Percentiles rank a stretch among this genome's conserved stretches.
Evolutionary conservation across 2,888 invertebrate genomes (phyloP).

Genomic region (Argyresthia albistria): DNA sequence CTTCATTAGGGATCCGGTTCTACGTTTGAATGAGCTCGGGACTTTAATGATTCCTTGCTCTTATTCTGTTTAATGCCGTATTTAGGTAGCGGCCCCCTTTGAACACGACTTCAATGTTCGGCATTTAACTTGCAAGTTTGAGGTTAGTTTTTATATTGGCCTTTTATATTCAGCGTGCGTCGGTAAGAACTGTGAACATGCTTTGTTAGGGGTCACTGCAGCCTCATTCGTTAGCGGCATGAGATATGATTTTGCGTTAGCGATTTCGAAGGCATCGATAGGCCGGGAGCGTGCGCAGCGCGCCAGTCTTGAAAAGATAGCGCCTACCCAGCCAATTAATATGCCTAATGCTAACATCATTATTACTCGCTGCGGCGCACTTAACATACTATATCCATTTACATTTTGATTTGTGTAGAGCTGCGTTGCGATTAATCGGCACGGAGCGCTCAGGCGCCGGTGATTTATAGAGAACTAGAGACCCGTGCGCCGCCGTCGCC

Average conservation of each 20-base stretch:
- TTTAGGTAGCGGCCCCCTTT: conserved; percentile 62
- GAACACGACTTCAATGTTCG: conserved; percentile 36
- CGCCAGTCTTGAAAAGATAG: conserved; percentile 40
- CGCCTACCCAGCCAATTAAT: conserved; percentile 66
- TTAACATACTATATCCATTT: conserved; percentile 71
- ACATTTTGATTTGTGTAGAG: conserved; percentile 70
- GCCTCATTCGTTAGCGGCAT: neutral
- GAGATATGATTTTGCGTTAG: neutral
- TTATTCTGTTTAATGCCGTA: conserved; percentile 58
- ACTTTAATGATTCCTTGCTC: conserved; percentile 62
- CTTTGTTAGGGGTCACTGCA: neutral
- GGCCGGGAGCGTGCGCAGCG: conserved; percentile 30
- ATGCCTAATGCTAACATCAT: conserved; percentile 73
- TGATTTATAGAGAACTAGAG: conserved; percentile 37
- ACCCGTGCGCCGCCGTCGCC: neutral
- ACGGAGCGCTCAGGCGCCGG: conserved; percentile 44
- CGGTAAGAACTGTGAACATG: neutral
- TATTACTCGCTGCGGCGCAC: conserved; percentile 59
- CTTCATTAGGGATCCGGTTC: conserved; percentile 68
- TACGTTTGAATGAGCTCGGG: conserved; percentile 62
- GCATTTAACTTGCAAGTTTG: conserved; percentile 32
- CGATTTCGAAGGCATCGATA: neutral
- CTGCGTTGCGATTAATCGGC: conserved; percentile 64
- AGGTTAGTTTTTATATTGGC: neutral
- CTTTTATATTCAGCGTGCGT: neutral